Conservation (phyloP, 2,797 vertebrate genomes). For the Sebastes cheni region DNA sequence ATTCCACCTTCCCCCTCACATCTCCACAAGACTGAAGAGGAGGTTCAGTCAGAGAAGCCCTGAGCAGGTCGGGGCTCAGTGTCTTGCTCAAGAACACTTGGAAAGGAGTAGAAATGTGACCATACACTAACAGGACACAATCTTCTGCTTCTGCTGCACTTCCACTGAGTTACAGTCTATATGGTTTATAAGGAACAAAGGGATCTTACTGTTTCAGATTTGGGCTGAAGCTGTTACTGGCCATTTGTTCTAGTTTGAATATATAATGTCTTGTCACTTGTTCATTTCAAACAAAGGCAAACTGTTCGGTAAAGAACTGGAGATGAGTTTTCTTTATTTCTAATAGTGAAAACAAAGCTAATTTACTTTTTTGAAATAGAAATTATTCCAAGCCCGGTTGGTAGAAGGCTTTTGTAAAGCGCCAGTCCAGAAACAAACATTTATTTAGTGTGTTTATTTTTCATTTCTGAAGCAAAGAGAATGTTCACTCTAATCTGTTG, state of each 20-base stretch:
- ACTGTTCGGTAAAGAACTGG: neutral
- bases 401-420: neutral
- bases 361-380: neutral
- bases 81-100: slow-evolving; percentile 18
- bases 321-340: neutral
- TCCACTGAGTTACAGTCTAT: neutral
- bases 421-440: neutral
- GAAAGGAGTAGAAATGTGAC: neutral
- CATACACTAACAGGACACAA: neutral
- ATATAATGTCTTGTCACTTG: neutral
- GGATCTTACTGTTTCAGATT: neutral
- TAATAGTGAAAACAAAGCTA: neutral
- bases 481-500: neutral
- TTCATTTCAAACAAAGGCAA: neutral
- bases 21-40: neutral
- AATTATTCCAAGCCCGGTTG: neutral
- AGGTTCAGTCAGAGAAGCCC: neutral
- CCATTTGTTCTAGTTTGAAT: neutral
- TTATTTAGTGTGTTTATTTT: neutral
- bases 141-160: neutral
- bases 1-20: neutral
- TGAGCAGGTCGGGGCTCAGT: neutral
- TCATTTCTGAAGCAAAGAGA: neutral
- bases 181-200: neutral
- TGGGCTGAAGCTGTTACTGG: neutral